A percentile compares a stretch with the other conserved stretches of the same genome.
Evolutionary conservation across 2,888 invertebrate genomes (phyloP).

Genomic region (Pseudococcus jackbeardsleyi): DNA sequence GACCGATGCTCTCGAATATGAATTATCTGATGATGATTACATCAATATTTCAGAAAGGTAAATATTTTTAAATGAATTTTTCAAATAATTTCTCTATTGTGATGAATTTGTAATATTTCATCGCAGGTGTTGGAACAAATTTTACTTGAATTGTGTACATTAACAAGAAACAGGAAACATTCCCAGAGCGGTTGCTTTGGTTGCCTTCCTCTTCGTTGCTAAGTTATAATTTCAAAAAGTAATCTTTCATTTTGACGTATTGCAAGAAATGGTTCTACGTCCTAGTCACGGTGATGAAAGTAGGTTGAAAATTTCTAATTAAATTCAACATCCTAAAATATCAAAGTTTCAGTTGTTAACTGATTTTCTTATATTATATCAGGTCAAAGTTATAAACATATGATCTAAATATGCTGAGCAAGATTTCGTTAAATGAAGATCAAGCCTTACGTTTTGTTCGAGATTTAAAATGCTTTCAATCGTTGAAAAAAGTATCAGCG

Average conservation of each 20-base stretch:
- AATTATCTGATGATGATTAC: slow-evolving; percentile 81
- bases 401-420: slow-evolving; percentile 49
- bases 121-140: slow-evolving; percentile 85
- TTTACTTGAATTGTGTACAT: slow-evolving; percentile 94
- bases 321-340: not conserved
- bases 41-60: slow-evolving; percentile 76
- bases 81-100: too few species aligned
- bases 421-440: slow-evolving; percentile 58
- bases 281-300: slow-evolving; percentile 63
- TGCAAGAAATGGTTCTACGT: slow-evolving; percentile 73
- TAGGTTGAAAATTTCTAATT: slow-evolving; percentile 49
- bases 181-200: slow-evolving; percentile 73
- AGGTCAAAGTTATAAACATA: slow-evolving; percentile 65
- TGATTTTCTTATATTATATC: not conserved
- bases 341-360: not conserved
- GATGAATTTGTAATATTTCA: not conserved
- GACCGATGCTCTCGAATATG: slow-evolving; percentile 78
- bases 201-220: slow-evolving; percentile 60
- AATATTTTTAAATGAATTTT: not conserved
- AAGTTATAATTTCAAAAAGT: slow-evolving; percentile 80
- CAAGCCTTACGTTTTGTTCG: slow-evolving; percentile 59
- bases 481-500: slow-evolving; percentile 44
- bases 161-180: slow-evolving; percentile 88
- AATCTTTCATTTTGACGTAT: slow-evolving; percentile 84
- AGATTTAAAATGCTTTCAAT: slow-evolving; percentile 51